Base-by-base conservation (phyloP, 2,113 vertebrate species). In the Ramphastos sulfuratus region DNA sequence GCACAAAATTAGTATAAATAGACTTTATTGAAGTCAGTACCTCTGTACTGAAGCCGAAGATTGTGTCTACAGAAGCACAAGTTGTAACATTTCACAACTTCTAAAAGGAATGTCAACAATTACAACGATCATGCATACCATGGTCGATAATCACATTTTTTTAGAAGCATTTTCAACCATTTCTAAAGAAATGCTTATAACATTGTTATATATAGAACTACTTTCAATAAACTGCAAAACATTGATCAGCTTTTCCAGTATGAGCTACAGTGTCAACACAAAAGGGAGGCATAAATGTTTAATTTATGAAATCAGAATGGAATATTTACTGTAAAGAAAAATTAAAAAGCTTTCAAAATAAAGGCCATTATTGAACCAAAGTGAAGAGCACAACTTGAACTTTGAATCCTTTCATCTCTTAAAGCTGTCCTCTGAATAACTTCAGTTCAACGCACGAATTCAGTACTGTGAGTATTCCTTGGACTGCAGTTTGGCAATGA, bases 381-480 rank as follows among this genome's bases (percentile, higher is more conserved):
- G 96, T 97, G 97, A 98, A 98, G 98, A 97, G 98, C 97, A 98
- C 98, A 98, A 97, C 97, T 98, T 97, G 97, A 98, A 97, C 98
- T 98, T 89, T 97, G 85, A 96, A 97, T 97, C 97, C 89, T 97
- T 96, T 98, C 94, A 94, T 97, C 92, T 96, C 97, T 97, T 98
- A 95, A 97, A 98, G 97, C 97, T 98, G 97, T 98, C 96, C 96
- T 98, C 97, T 97, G 98, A 97, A 55, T 95, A 96, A 97, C 96
- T 98, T 97, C 97, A 98, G 97, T 97, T 97, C 96, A 96, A 96
- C 97, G 94, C 96, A 97, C 91, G 90, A 91, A 95, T 96, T 99
- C 97, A 99, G 98, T 99, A 99, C 96, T 99, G 99, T 75, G 98
- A 98, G 96, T 99, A 99, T 97, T 99, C 99, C 98, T 99, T 99